Evolutionary conservation across 2,797 vertebrate species (phyloP).

Genomic region (Ctenopoma multispine): DNA sequence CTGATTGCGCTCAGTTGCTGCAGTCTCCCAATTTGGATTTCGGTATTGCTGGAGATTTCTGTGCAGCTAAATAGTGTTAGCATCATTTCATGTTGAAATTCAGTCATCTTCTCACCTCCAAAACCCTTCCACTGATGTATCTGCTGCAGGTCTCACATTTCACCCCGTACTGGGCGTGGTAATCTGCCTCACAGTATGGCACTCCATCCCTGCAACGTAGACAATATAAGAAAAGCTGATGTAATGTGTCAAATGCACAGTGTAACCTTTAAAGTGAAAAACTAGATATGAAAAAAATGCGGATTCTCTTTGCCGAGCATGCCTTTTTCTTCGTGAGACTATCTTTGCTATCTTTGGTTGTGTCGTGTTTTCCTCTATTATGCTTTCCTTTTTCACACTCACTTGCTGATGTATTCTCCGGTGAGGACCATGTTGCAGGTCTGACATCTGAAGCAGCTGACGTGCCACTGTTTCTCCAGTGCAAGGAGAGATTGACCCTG

Average conservation of each 20-base stretch:
- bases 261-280: background rate
- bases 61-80: constrained; percentile 5
- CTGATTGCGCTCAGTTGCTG: constrained; percentile 38
- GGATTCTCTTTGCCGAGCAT: background rate
- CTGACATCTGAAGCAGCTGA: constrained; percentile 98
- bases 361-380: background rate
- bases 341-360: background rate
- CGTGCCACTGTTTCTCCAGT: constrained; percentile 98
- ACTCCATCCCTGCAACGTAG: constrained; percentile 90
- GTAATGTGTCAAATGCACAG: constrained; percentile 1
- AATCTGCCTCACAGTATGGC: constrained; percentile 97
- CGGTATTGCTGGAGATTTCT: constrained; percentile 13
- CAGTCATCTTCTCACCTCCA: constrained; percentile 91
- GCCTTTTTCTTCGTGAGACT: too few relatives aligned
- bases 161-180: constrained; percentile 97
- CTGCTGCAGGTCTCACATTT: constrained; percentile 97
- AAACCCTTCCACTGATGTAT: constrained; percentile 97
- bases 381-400: constrained; percentile 58
- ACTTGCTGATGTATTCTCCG: constrained; percentile 99
- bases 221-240: constrained; percentile 18
- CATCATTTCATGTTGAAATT: constrained; percentile 2
- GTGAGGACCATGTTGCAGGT: constrained; percentile 95
- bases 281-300: background rate
- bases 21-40: constrained; percentile 40
- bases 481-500: constrained; percentile 97